Conservation (phyloP, 2,113 vertebrate species). For the Chinchilla lanigera region DNA sequence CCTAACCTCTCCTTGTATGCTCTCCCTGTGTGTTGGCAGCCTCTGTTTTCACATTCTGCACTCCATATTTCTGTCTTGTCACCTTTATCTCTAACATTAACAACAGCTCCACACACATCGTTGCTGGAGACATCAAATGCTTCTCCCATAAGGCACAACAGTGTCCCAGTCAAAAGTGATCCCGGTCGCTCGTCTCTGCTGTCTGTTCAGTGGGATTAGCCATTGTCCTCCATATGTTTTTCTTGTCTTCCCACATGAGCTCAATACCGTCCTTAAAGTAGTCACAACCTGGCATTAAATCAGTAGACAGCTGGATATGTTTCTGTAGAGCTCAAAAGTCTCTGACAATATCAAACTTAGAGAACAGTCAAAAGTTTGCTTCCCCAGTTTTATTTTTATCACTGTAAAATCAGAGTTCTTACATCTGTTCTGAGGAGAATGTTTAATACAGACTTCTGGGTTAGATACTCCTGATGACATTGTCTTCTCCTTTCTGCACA, state of each 20-base stretch:
- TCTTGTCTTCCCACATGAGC: neutral
- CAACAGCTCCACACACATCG: no score
- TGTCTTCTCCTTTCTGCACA: no score
- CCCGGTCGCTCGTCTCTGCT: neutral
- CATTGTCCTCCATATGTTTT: neutral
- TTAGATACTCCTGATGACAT: no score
- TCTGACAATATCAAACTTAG: neutral
- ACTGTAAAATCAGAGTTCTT: neutral
- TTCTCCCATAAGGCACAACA: neutral
- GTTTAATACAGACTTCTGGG: no score
- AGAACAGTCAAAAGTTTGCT: neutral
- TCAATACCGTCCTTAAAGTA: slow-evolving; percentile 93
- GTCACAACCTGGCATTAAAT: slow-evolving; percentile 99
- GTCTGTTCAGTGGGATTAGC: neutral
- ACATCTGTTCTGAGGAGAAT: no score
- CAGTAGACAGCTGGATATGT: slow-evolving; percentile 98
- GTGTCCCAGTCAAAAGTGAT: neutral
- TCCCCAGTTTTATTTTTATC: neutral
- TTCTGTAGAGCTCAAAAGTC: slow-evolving; percentile 90
- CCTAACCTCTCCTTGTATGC: no score
- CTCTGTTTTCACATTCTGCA: no score
- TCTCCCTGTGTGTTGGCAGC: no score
- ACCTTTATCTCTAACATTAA: no score
- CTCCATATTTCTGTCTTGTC: no score
- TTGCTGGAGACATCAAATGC: no score